A percentile compares a stretch with the other conserved stretches of the same genome.
These are phyloP conservation scores for Polydrusus tereticollis DNA, from an alignment of 2,888 invertebrate species.

Conservation along the genomic window DNA sequence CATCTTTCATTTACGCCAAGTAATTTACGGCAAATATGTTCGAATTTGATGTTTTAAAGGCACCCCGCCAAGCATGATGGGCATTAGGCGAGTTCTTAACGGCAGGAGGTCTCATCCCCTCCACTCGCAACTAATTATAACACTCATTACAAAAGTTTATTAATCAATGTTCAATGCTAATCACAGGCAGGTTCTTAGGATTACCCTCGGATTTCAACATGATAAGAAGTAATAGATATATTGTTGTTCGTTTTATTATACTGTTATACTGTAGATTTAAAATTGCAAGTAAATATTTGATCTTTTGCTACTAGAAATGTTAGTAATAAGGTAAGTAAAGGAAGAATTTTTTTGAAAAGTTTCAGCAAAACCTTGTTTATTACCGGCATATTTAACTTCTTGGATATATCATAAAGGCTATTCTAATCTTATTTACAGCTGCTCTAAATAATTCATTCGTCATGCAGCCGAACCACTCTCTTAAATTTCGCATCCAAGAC, in stretches of 20 bases:
- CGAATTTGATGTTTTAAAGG: slow-evolving; percentile 41
- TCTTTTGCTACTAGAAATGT: too few species aligned
- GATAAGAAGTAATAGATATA: background rate
- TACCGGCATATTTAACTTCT: too few species aligned
- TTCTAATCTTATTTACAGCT: too few species aligned
- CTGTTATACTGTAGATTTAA: too few species aligned
- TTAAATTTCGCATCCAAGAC: too few species aligned
- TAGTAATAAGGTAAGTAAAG: too few species aligned
- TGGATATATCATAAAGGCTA: too few species aligned
- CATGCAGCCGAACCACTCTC: too few species aligned
- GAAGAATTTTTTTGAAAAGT: too few species aligned
- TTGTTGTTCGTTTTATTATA: background rate
- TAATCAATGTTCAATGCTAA: slow-evolving; percentile 64
- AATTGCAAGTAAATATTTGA: too few species aligned
- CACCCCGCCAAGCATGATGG: slow-evolving; percentile 58
- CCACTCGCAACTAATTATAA: slow-evolving; percentile 65
- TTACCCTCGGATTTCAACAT: background rate
- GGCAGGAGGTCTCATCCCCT: slow-evolving; percentile 53
- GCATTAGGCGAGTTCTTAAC: slow-evolving; percentile 60
- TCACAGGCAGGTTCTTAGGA: slow-evolving; percentile 29
- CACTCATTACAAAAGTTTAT: slow-evolving; percentile 69
- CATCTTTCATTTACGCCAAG: slow-evolving; percentile 12
- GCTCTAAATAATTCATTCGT: too few species aligned
- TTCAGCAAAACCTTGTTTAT: too few species aligned
- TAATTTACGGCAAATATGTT: slow-evolving; percentile 34